These are phyloP conservation scores for Falco novaeseelandiae DNA, from an alignment of 2,797 vertebrate genomes.

Conservation along the genomic window DNA sequence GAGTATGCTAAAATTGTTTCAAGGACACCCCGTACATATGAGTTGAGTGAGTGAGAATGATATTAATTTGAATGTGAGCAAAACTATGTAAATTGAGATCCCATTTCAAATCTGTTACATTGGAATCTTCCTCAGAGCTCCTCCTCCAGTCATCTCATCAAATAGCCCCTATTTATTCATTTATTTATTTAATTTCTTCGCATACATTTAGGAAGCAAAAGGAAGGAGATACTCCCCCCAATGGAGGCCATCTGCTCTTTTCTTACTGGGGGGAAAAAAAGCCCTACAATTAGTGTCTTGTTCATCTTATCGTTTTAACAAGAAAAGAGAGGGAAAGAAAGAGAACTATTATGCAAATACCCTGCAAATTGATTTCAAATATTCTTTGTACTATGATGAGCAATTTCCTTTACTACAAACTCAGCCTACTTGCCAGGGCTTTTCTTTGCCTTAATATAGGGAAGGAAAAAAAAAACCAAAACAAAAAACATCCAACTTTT, in stretches of 20 bases:
- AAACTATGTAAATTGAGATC: conserved; percentile 39
- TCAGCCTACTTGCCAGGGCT: conserved; percentile 71
- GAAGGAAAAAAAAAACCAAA: accelerated
- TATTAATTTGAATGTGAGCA: conserved; percentile 39
- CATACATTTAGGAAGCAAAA: neutral
- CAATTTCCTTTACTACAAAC: conserved; percentile 80
- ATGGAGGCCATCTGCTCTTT: conserved; percentile 78
- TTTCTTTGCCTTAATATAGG: conserved; percentile 24
- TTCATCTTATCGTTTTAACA: conserved; percentile 69
- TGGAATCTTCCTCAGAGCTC: neutral
- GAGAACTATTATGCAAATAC: conserved; percentile 81
- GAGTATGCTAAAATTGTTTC: conserved; percentile 20
- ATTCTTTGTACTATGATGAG: conserved; percentile 79
- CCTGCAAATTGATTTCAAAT: conserved; percentile 80
- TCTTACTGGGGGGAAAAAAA: conserved; percentile 53
- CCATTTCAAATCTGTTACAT: conserved; percentile 26
- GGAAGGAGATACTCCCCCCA: neutral
- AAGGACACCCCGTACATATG: neutral
- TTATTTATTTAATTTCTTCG: conserved; percentile 30
- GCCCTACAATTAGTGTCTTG: conserved; percentile 78
- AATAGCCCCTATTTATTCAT: conserved; percentile 27
- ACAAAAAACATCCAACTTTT: neutral
- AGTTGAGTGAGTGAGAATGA: neutral
- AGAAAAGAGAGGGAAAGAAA: neutral
- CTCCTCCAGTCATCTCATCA: conserved; percentile 12